Conservation (phyloP, 1,140 invertebrate species). For the Heliconius hermathena region DNA sequence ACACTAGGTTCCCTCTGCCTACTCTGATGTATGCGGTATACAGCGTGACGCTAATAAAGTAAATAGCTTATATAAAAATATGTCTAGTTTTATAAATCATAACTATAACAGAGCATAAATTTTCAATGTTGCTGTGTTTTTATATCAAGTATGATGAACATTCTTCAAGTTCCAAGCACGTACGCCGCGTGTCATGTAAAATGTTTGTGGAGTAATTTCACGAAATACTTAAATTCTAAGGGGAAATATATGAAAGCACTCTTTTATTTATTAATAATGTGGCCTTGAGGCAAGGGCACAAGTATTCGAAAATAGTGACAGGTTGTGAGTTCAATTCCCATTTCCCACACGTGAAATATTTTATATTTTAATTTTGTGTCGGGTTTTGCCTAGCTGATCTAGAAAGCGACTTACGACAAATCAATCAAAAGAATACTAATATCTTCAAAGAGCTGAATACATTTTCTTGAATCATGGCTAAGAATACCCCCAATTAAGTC, state of each 20-base stretch:
- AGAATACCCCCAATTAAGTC: no score
- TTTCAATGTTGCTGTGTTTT: slow-evolving; percentile 13
- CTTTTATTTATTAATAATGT: background rate
- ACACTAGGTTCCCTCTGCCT: no score
- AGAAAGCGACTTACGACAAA: no score
- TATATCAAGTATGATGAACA: slow-evolving; percentile 18
- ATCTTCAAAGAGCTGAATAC: no score
- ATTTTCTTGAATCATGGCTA: no score
- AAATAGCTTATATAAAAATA: background rate
- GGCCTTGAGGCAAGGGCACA: background rate
- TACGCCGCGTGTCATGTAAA: slow-evolving; percentile 25
- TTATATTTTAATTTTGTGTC: no score
- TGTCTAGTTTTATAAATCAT: background rate
- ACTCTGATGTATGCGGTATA: no score
- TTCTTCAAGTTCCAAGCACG: slow-evolving; percentile 15
- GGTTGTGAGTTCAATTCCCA: background rate
- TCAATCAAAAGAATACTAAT: no score
- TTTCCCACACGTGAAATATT: no score
- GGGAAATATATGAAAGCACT: background rate
- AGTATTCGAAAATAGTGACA: no score
- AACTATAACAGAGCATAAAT: background rate
- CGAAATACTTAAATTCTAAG: background rate
- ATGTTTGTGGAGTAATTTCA: slow-evolving; percentile 22
- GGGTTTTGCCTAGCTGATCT: no score
- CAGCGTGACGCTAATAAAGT: background rate